Evolutionary conservation across 1,140 invertebrate species (phyloP).

Genomic region (Ectropis grisescens): DNA sequence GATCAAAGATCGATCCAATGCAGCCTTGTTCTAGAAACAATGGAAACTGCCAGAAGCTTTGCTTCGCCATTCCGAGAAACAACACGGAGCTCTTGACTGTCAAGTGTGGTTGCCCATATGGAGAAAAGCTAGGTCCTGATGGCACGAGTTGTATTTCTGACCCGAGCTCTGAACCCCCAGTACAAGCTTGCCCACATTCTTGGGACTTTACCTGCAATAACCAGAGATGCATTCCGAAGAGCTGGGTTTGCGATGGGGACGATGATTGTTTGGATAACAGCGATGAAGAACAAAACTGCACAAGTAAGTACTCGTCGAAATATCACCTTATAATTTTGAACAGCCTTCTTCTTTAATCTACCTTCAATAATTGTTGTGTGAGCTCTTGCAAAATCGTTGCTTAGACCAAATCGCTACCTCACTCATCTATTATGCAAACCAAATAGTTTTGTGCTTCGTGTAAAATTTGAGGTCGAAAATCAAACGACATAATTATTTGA

Average conservation of each 20-base stretch:
- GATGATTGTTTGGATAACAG: conserved; percentile 96
- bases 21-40: conserved; percentile 90
- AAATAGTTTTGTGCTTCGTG: no score
- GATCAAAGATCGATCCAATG: conserved; percentile 80
- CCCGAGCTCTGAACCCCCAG: conserved; percentile 86
- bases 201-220: conserved; percentile 97
- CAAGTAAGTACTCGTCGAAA: conserved; percentile 78
- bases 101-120: conserved; percentile 95
- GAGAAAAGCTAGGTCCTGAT: conserved; percentile 87
- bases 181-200: conserved; percentile 88
- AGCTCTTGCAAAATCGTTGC: no score
- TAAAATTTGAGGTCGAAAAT: no score
- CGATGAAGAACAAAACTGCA: conserved; percentile 95
- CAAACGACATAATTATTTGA: no score
- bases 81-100: conserved; percentile 68
- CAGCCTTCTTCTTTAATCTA: no score
- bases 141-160: conserved; percentile 83
- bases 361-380: no score
- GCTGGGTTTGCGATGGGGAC: conserved; percentile 94
- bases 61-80: conserved; percentile 87
- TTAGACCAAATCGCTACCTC: no score
- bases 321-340: no score
- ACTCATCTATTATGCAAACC: no score
- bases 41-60: conserved; percentile 94
- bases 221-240: conserved; percentile 91